These are phyloP conservation scores for Trissonchulus latispiculum DNA, from an alignment of 2,888 invertebrate genomes.

Conservation along the genomic window DNA sequence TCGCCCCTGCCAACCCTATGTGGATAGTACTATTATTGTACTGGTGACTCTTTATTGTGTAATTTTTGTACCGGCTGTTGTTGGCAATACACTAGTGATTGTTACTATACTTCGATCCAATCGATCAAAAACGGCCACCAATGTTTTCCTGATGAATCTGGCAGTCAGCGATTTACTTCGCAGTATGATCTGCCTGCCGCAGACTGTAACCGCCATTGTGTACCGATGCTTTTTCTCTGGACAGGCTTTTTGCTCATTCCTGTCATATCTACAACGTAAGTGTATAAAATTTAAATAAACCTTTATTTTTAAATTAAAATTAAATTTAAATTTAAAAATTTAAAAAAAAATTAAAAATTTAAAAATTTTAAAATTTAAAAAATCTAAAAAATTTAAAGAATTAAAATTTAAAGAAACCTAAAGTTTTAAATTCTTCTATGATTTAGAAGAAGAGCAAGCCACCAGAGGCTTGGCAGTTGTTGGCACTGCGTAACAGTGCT, in stretches of 20 bases:
- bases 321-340: no score
- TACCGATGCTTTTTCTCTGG: conserved; percentile 57
- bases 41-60: conserved; percentile 15
- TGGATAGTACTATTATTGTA: not conserved
- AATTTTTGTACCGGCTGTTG: conserved; percentile 41
- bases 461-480: no score
- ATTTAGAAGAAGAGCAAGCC: no score
- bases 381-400: no score
- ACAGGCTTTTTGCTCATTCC: conserved; percentile 59
- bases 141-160: not conserved
- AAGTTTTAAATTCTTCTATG: no score
- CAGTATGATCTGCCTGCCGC: conserved; percentile 71
- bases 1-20: not conserved
- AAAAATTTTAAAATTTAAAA: no score
- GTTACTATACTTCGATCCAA: conserved; percentile 46
- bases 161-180: conserved; percentile 64
- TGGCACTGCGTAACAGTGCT: no score
- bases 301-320: no score
- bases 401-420: no score
- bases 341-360: no score
- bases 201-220: conserved; percentile 48
- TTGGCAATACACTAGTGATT: conserved; percentile 46
- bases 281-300: no score
- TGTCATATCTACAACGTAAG: conserved; percentile 65
- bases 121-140: not conserved